phyloP scores from a whole-genome alignment of 2,797 vertebrate species.

The Thalassophryne amazonica region DNA sequence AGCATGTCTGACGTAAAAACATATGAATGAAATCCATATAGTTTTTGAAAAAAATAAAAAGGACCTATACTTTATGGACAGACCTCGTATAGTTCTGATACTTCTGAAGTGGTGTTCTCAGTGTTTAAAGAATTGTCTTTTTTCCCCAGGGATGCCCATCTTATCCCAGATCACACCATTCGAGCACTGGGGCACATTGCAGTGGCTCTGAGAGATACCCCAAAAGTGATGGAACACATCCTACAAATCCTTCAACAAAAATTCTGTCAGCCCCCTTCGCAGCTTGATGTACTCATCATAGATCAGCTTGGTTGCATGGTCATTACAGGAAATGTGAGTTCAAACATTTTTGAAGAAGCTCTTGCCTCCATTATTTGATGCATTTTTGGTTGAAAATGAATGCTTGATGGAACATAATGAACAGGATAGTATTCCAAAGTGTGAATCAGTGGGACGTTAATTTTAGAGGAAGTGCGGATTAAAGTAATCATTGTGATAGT shows the following conservation, averaged over 20 bases:
- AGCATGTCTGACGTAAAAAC: too few relatives aligned
- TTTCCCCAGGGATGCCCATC: slow-evolving; percentile 86
- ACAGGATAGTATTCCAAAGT: background rate
- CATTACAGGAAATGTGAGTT: slow-evolving; percentile 94
- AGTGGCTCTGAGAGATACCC: slow-evolving; percentile 92
- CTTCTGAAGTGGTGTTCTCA: background rate
- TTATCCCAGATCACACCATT: slow-evolving; percentile 97
- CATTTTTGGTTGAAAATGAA: background rate
- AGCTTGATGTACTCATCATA: slow-evolving; percentile 92
- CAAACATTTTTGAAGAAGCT: background rate
- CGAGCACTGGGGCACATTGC: slow-evolving; percentile 93
- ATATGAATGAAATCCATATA: too few relatives aligned
- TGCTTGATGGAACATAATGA: background rate
- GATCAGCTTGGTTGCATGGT: slow-evolving; percentile 97
- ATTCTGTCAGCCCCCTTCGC: slow-evolving; percentile 94
- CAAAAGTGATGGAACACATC: slow-evolving; percentile 95
- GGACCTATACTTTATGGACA: too few relatives aligned
- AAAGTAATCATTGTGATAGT: background rate
- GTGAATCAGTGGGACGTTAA: background rate
- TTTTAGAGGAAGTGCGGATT: background rate
- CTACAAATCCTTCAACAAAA: slow-evolving; percentile 97
- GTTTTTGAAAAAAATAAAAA: too few relatives aligned
- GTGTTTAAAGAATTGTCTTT: slow-evolving; percentile 23
- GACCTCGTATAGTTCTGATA: background rate
- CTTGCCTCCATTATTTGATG: background rate